A percentile compares a stretch with the other conserved stretches of the same genome.
phyloP scores from a whole-genome alignment of 2,888 invertebrate species.

The Eugnorisma glareosa region DNA sequence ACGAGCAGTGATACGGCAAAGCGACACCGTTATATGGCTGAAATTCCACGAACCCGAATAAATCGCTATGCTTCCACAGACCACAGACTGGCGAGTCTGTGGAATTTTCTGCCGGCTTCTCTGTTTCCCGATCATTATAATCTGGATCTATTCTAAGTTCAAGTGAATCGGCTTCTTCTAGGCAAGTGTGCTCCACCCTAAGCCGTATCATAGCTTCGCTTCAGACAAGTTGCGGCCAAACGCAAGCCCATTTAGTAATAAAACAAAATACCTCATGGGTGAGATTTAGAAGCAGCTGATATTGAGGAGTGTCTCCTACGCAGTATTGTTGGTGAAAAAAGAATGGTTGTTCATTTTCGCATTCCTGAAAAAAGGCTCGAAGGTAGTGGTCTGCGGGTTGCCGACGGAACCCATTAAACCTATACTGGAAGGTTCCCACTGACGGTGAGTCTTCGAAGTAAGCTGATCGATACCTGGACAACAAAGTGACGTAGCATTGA shows the following conservation, averaged over 20 bases:
- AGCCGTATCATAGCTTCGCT: not conserved
- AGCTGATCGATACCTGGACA: conserved; percentile 91
- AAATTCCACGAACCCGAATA: not conserved
- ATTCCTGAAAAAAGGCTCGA: conserved; percentile 93
- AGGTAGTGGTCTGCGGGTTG: conserved; percentile 98
- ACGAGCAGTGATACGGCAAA: too few species aligned
- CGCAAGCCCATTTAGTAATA: not conserved
- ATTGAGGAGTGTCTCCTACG: conserved; percentile 90
- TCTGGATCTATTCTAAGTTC: not conserved
- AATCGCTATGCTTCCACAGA: not conserved
- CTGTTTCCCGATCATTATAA: too few species aligned
- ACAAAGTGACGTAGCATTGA: not conserved
- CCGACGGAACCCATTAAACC: conserved; percentile 95
- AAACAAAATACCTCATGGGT: conserved; percentile 91
- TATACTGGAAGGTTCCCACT: conserved; percentile 96
- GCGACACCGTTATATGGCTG: too few species aligned
- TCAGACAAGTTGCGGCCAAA: not conserved
- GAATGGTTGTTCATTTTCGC: too few species aligned
- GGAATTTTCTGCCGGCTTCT: too few species aligned
- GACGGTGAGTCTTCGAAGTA: conserved; percentile 96
- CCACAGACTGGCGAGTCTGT: too few species aligned
- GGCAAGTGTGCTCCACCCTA: not conserved
- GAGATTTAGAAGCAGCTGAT: conserved; percentile 79
- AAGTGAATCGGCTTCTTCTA: not conserved
- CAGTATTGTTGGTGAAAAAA: conserved; percentile 40